Conservation (phyloP, 2,888 invertebrate genomes). For the Caenorhabditis wallacei region DNA sequence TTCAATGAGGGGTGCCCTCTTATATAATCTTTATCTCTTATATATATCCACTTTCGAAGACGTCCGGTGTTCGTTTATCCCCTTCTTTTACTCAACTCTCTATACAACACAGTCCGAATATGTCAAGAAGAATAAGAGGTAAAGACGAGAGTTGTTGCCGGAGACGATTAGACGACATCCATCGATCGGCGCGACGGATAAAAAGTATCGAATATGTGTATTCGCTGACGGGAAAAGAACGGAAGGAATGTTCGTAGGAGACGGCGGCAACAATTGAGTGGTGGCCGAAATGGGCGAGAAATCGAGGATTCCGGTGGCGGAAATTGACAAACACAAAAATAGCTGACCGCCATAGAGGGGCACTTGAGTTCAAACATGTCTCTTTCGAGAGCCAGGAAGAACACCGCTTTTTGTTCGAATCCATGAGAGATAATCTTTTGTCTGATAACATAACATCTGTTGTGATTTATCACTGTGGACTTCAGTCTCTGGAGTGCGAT, state of each 20-base stretch:
- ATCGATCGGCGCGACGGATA: constrained; percentile 59
- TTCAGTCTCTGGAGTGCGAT: too few species aligned
- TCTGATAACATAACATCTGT: background rate
- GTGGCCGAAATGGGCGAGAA: constrained; percentile 54
- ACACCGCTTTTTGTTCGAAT: constrained; percentile 48
- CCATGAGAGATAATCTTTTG: constrained; percentile 21
- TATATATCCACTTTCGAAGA: constrained; percentile 23
- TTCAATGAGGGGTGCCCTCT: constrained; percentile 41
- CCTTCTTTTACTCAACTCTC: constrained; percentile 13
- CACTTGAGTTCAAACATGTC: constrained; percentile 66
- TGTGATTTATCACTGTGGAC: too few species aligned
- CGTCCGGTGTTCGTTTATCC: constrained; percentile 38
- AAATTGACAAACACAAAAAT: constrained; percentile 60
- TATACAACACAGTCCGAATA: constrained; percentile 39
- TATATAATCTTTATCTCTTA: constrained; percentile 57
- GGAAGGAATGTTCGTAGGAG: constrained; percentile 53
- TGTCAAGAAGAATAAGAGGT: constrained; percentile 36
- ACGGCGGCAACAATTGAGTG: constrained; percentile 61
- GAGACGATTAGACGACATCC: constrained; percentile 34
- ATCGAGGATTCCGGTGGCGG: constrained; percentile 62
- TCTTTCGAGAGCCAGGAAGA: constrained; percentile 47
- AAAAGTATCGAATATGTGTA: constrained; percentile 52
- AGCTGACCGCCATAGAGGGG: constrained; percentile 55
- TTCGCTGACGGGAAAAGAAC: constrained; percentile 39
- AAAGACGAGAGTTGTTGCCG: constrained; percentile 39